Conservation (phyloP, 2,888 invertebrate species). For the Gortyna flavago region DNA sequence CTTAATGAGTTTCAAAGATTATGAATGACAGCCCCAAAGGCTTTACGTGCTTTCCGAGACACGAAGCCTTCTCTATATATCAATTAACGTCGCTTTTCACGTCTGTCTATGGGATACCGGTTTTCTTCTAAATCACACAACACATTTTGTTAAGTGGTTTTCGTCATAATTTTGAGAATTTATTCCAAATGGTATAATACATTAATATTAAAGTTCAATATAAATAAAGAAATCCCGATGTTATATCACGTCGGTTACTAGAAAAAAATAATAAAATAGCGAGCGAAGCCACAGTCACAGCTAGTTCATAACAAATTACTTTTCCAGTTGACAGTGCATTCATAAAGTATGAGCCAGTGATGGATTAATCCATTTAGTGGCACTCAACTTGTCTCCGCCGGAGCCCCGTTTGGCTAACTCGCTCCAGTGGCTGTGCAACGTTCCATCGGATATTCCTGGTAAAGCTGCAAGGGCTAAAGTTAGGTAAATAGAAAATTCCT, state of each 20-base stretch:
- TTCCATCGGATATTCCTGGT: slow-evolving; percentile 13
- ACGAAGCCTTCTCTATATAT: background rate
- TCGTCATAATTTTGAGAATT: background rate
- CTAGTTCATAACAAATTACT: slow-evolving; percentile 40
- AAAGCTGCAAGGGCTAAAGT: background rate
- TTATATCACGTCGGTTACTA: background rate
- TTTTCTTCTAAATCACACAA: background rate
- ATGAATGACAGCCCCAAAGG: background rate
- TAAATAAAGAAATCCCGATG: background rate
- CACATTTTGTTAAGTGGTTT: background rate
- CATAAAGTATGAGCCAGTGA: slow-evolving; percentile 70
- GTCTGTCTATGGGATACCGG: background rate
- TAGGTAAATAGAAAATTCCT: background rate
- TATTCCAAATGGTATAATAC: background rate
- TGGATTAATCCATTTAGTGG: slow-evolving; percentile 72
- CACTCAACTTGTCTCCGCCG: slow-evolving; percentile 56
- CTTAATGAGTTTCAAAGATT: background rate
- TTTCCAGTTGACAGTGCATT: slow-evolving; percentile 63
- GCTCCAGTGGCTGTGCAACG: slow-evolving; percentile 22
- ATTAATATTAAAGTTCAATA: background rate
- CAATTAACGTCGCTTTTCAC: background rate
- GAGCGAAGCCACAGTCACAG: background rate
- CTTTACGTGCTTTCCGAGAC: background rate
- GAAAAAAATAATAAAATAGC: background rate
- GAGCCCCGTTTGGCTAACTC: slow-evolving; percentile 35